A percentile compares a stretch with the other conserved stretches of the same genome.
These are phyloP conservation scores for Pholis gunnellus DNA, from an alignment of 2,113 vertebrate species.

Conservation along the genomic window DNA sequence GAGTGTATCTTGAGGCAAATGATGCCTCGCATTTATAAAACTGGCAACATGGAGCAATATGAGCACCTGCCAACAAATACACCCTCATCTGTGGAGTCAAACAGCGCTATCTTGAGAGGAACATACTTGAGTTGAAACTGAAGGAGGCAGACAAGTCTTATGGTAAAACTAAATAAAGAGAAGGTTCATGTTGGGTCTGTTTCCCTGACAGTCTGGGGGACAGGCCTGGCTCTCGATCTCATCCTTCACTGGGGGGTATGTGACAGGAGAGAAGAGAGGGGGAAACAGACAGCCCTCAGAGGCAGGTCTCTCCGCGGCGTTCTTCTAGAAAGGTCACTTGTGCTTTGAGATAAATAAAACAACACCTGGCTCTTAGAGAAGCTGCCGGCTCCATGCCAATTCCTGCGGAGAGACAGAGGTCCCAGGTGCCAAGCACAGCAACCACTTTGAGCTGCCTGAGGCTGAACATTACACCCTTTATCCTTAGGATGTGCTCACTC, in stretches of 20 bases:
- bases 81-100: background rate
- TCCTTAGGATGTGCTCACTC: conserved; percentile 56
- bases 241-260: conserved; percentile 55
- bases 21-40: background rate
- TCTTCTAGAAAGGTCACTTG: conserved; percentile 77
- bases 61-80: conserved; percentile 3
- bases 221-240: conserved; percentile 40
- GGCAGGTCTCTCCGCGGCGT: conserved; percentile 58
- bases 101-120: background rate
- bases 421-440: conserved; percentile 76
- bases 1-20: background rate
- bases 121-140: conserved; percentile 8
- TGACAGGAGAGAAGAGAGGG: conserved; percentile 56
- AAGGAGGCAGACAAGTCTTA: conserved; percentile 20
- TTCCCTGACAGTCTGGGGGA: conserved; percentile 30
- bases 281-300: conserved; percentile 59
- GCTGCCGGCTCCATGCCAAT: conserved; percentile 67
- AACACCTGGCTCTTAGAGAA: conserved; percentile 77
- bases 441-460: conserved; percentile 73
- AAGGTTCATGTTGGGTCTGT: conserved; percentile 22
- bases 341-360: conserved; percentile 82
- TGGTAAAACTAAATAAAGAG: conserved; percentile 24
- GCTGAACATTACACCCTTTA: conserved; percentile 75
- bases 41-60: background rate
- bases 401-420: conserved; percentile 73